Conservation (phyloP, 2,113 vertebrate species). For the Myotis yumanensis region DNA sequence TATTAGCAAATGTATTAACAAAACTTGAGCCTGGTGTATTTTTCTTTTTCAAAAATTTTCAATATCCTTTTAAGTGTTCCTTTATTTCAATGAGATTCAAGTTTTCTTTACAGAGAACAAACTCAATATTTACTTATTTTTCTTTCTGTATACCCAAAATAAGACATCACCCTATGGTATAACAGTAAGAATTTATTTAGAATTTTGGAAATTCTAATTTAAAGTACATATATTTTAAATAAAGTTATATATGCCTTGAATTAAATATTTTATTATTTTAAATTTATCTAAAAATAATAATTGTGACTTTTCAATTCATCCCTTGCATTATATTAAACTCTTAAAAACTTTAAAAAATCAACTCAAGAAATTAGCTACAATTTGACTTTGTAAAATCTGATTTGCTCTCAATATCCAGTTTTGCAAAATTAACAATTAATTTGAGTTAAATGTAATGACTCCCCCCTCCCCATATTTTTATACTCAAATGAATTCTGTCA, state of each 20-base stretch:
- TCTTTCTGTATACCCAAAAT: neutral
- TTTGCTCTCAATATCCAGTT: slow-evolving; percentile 40
- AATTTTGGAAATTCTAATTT: slow-evolving; percentile 30
- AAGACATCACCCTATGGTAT: neutral
- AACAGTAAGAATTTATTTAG: neutral
- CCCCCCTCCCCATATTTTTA: slow-evolving; percentile 50
- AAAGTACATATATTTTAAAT: neutral
- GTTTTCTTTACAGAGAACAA: neutral
- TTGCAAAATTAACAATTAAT: slow-evolving; percentile 68
- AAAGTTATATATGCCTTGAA: neutral
- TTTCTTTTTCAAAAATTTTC: slow-evolving; percentile 13
- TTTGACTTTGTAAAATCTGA: slow-evolving; percentile 53
- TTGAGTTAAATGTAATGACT: slow-evolving; percentile 62
- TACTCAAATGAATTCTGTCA: slow-evolving; percentile 71
- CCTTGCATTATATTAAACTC: neutral
- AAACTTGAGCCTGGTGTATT: neutral
- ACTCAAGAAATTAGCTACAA: slow-evolving; percentile 61
- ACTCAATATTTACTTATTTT: neutral
- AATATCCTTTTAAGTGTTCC: neutral
- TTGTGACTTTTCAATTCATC: slow-evolving; percentile 20
- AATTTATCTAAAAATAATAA: slow-evolving; percentile 1
- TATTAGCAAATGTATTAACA: neutral
- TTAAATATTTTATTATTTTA: slow-evolving; percentile 7
- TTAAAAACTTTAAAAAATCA: slow-evolving; percentile 42
- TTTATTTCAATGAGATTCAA: neutral